phyloP scores from a whole-genome alignment of 2,113 vertebrate genomes.

The Cheilinus undulatus region DNA sequence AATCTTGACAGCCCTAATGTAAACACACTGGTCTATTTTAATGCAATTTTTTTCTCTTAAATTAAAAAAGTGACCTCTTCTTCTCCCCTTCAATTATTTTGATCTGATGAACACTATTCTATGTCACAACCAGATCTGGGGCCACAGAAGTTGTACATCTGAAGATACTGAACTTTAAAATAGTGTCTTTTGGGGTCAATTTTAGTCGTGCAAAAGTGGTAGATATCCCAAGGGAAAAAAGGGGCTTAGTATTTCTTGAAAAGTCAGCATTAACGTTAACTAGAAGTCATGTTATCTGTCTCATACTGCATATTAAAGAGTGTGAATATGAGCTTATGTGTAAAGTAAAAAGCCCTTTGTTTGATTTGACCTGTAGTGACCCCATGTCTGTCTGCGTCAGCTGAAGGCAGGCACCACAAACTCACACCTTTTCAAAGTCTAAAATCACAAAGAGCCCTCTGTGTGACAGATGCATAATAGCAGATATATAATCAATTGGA shows the following conservation, averaged over 20 bases:
- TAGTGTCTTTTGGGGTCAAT: too few species aligned
- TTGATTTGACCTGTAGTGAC: neutral
- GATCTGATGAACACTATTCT: too few species aligned
- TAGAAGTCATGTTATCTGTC: neutral
- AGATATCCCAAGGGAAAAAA: neutral
- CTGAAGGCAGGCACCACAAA: conserved; percentile 74
- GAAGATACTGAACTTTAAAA: too few species aligned
- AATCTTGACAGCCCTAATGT: too few species aligned
- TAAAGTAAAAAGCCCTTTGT: neutral
- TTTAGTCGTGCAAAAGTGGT: neutral
- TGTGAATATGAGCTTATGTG: neutral
- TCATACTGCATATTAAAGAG: neutral
- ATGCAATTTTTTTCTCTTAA: too few species aligned
- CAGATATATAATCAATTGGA: conserved; percentile 75
- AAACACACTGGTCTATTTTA: too few species aligned
- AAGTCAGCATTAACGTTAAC: neutral
- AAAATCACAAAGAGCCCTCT: conserved; percentile 72
- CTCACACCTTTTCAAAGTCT: conserved; percentile 70
- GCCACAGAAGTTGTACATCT: too few species aligned
- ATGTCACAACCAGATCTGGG: too few species aligned
- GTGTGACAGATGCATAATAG: conserved; percentile 76
- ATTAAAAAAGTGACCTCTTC: too few species aligned
- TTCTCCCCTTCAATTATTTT: too few species aligned
- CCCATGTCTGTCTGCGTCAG: conserved; percentile 54
- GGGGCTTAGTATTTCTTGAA: neutral